Conservation (phyloP, 2,888 invertebrate genomes). For the Ptychoptera albimana region DNA sequence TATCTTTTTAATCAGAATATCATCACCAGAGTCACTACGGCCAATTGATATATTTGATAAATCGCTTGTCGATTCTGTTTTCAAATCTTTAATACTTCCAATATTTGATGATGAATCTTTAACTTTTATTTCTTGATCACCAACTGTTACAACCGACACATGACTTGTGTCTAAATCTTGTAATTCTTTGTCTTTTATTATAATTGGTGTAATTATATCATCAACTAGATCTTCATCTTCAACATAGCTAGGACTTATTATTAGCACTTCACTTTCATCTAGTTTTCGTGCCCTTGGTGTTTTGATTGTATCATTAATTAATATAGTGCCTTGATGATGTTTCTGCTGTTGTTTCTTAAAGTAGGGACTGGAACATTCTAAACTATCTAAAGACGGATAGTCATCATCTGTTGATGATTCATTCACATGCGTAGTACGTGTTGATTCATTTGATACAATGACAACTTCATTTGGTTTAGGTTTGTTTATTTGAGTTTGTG, state of each 20-base stretch:
- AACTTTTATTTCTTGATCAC: constrained; percentile 53
- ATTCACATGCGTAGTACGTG: constrained; percentile 45
- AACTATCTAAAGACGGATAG: constrained; percentile 57
- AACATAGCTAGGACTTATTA: constrained; percentile 53
- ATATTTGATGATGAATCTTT: constrained; percentile 44
- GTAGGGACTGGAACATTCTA: constrained; percentile 37
- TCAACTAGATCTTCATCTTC: constrained; percentile 26
- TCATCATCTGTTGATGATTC: constrained; percentile 65
- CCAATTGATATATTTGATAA: constrained; percentile 12
- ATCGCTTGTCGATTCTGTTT: constrained; percentile 17
- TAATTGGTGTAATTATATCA: not conserved
- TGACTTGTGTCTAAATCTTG: constrained; percentile 61
- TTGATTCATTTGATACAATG: constrained; percentile 63
- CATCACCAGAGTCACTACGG: constrained; percentile 10
- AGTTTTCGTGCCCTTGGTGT: constrained; percentile 40
- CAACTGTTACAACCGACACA: constrained; percentile 82
- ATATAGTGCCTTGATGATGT: constrained; percentile 19
- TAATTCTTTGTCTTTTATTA: constrained; percentile 7
- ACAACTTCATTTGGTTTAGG: constrained; percentile 47
- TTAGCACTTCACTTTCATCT: constrained; percentile 75
- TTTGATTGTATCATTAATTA: constrained; percentile 14
- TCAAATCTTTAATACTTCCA: constrained; percentile 9
- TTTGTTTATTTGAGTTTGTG: constrained; percentile 18
- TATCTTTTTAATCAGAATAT: constrained; percentile 19
- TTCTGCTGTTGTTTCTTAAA: constrained; percentile 16